phyloP scores from a whole-genome alignment of 1,140 invertebrate genomes.

The Frieseomelitta varia region DNA sequence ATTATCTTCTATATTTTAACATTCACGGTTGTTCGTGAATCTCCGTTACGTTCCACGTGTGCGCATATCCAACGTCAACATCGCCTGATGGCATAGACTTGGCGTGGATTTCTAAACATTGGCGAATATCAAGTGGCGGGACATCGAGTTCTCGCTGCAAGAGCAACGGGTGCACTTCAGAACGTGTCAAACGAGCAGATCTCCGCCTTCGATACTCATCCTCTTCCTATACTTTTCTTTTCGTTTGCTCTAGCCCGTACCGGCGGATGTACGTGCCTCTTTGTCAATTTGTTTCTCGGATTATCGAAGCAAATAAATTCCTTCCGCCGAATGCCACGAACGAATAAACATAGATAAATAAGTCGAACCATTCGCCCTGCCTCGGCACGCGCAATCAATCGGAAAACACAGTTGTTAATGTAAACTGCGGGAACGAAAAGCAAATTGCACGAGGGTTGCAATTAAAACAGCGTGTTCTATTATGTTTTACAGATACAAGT shows the following conservation, averaged over 20 bases:
- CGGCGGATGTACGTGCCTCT: background rate
- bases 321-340: background rate
- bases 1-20: background rate
- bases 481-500: background rate
- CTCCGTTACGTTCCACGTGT: background rate
- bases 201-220: constrained; percentile 15
- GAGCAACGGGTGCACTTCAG: background rate
- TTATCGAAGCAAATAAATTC: background rate
- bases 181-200: constrained; percentile 49
- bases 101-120: constrained; percentile 30
- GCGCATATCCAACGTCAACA: background rate
- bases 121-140: constrained; percentile 9
- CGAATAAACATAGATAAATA: background rate
- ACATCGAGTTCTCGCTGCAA: background rate
- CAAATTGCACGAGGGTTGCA: background rate
- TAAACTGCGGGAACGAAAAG: background rate
- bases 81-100: background rate
- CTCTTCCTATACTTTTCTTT: constrained; percentile 6
- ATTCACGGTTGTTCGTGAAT: background rate
- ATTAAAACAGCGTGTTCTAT: background rate
- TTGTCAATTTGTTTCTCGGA: background rate
- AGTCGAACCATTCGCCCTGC: background rate
- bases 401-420: background rate
- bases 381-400: too few relatives aligned
- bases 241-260: background rate